A percentile compares a stretch with the other conserved stretches of the same genome.
phyloP scores from a whole-genome alignment of 2,888 invertebrate genomes.

The Rotaria socialis region DNA sequence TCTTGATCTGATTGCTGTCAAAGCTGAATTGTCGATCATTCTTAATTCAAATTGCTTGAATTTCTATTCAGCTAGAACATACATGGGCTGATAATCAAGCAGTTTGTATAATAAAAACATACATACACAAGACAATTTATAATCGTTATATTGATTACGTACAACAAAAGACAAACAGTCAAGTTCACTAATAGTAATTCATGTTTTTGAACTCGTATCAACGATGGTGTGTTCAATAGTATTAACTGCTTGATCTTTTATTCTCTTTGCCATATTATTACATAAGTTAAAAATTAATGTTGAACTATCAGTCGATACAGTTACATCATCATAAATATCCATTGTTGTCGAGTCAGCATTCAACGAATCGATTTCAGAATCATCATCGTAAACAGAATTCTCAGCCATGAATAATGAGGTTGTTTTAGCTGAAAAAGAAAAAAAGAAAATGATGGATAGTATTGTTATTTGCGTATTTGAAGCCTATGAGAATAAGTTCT shows the following conservation, averaged over 20 bases:
- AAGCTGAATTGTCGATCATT: no score
- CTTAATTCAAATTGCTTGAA: no score
- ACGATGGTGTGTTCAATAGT: not conserved
- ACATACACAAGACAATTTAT: no score
- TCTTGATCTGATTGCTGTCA: no score
- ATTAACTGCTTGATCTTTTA: not conserved
- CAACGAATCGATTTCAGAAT: not conserved
- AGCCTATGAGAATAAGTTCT: not conserved
- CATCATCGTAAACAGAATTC: not conserved
- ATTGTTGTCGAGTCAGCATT: not conserved
- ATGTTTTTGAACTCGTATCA: not conserved
- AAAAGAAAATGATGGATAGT: not conserved
- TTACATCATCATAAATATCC: not conserved
- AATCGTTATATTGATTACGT: no score
- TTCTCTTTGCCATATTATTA: not conserved
- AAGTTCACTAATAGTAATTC: not conserved
- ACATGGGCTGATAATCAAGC: no score
- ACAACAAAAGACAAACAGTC: not conserved
- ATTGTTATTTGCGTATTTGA: not conserved
- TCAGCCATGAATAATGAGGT: not conserved
- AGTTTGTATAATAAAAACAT: no score
- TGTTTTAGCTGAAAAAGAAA: not conserved
- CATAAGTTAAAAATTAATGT: not conserved
- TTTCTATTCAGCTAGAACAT: no score
- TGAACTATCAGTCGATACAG: not conserved